A percentile compares a stretch with the other conserved stretches of the same genome.
phyloP scores from a whole-genome alignment of 2,797 vertebrate genomes.

The Rachycentron canadum region DNA sequence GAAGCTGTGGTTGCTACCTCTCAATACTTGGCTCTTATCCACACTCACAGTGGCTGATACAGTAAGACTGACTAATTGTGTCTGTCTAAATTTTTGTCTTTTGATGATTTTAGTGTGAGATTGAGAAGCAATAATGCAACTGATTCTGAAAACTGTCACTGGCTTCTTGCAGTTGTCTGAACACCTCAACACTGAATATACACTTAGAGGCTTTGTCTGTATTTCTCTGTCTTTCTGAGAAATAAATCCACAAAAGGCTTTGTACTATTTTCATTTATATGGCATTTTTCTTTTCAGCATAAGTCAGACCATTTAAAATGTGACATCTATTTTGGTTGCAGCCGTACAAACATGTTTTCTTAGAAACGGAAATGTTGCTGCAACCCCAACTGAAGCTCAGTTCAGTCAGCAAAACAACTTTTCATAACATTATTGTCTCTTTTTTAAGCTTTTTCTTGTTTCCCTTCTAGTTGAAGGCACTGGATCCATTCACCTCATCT shows the following conservation, averaged over 20 bases:
- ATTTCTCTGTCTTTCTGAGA: background rate
- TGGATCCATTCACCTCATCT: background rate
- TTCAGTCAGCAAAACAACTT: background rate
- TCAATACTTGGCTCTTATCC: conserved; percentile 56
- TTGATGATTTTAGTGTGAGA: background rate
- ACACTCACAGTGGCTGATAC: conserved; percentile 39
- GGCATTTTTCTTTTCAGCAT: background rate
- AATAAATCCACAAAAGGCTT: background rate
- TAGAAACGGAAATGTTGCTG: background rate
- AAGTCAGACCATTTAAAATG: background rate
- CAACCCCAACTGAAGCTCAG: background rate
- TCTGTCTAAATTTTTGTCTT: background rate
- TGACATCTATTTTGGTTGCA: conserved; percentile 4
- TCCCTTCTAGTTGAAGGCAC: background rate
- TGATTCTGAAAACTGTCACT: background rate
- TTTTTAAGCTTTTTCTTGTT: background rate
- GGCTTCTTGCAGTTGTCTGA: background rate
- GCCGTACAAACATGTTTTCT: conserved; percentile 1
- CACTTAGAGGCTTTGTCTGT: background rate
- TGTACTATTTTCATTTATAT: background rate
- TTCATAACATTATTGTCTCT: background rate
- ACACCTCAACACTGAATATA: background rate
- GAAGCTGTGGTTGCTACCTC: conserved; percentile 51
- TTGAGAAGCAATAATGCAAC: background rate
- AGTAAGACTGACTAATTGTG: conserved; percentile 30